A percentile compares a stretch with the other conserved stretches of the same genome.
Conservation (phyloP, 2,113 vertebrate species). For the Solea solea region DNA sequence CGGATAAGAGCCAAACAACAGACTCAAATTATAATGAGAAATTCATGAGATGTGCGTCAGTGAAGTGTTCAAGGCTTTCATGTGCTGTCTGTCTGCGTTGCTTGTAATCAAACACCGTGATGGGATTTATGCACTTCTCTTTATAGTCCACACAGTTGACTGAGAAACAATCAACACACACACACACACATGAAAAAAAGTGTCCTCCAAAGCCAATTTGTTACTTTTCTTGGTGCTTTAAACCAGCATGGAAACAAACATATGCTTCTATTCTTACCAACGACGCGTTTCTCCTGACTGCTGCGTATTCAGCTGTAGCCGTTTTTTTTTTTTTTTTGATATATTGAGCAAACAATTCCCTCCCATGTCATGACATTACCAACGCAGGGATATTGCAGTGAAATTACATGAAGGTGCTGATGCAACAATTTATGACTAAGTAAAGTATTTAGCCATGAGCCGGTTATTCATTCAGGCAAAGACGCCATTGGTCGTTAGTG, state of each 20-base stretch:
- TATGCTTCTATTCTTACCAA: not conserved
- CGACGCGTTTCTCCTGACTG: not conserved
- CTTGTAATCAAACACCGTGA: slow-evolving; percentile 9
- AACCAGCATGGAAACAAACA: not conserved
- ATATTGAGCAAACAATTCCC: not conserved
- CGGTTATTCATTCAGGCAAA: no score
- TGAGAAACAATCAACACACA: not conserved
- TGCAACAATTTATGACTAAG: no score
- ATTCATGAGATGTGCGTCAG: not conserved
- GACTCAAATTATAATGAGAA: slow-evolving; percentile 15
- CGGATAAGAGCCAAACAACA: slow-evolving; percentile 14
- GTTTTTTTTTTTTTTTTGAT: not conserved
- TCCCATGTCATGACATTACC: not conserved
- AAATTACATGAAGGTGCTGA: no score
- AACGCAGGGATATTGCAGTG: no score
- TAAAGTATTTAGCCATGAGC: no score
- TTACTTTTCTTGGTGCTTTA: not conserved
- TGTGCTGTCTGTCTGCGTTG: not conserved
- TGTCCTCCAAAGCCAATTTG: not conserved
- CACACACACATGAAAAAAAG: no score
- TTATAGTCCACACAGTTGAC: not conserved
- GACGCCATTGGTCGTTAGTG: no score
- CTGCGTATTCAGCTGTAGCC: not conserved
- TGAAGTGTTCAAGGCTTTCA: not conserved
- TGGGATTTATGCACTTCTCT: not conserved